A percentile compares a stretch with the other conserved stretches of the same genome.
Evolutionary conservation across 2,888 invertebrate species (phyloP).

Genomic region (Standfussiana lucernea): DNA sequence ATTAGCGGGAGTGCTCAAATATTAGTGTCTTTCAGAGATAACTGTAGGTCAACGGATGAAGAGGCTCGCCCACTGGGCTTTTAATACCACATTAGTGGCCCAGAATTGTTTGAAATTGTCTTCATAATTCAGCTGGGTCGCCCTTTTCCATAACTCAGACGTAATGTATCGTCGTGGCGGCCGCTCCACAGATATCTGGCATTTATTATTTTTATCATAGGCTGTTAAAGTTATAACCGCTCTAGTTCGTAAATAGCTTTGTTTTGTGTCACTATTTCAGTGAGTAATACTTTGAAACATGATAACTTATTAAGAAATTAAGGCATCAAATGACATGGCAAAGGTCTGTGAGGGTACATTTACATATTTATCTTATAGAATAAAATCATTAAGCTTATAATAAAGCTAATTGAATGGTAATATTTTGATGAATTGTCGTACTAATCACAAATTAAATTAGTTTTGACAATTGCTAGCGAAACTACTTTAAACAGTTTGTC

Average conservation of each 20-base stretch:
- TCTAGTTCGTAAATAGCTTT: conserved; percentile 39
- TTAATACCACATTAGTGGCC: conserved; percentile 69
- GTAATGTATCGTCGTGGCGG: conserved; percentile 66
- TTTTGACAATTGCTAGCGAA: conserved; percentile 4
- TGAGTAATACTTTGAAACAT: neutral
- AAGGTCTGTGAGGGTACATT: neutral
- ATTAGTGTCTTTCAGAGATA: conserved; percentile 79
- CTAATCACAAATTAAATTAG: neutral
- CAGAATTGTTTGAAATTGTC: conserved; percentile 74
- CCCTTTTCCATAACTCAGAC: conserved; percentile 70
- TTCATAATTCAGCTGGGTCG: conserved; percentile 73
- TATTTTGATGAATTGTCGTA: neutral
- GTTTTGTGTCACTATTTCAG: conserved; percentile 1
- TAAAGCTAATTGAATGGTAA: neutral
- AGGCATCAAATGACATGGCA: neutral
- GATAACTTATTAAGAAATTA: neutral
- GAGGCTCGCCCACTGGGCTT: conserved; percentile 58
- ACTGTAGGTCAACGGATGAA: conserved; percentile 69
- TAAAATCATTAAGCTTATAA: neutral
- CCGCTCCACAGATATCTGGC: conserved; percentile 55
- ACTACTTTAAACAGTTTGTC: conserved; percentile 14
- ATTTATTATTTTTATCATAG: conserved; percentile 69
- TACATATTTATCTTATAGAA: neutral
- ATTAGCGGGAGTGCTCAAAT: conserved; percentile 74
- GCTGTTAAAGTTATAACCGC: conserved; percentile 50